Evolutionary conservation across 1,140 invertebrate species (phyloP).

Genomic region (Steinernema khuongi): DNA sequence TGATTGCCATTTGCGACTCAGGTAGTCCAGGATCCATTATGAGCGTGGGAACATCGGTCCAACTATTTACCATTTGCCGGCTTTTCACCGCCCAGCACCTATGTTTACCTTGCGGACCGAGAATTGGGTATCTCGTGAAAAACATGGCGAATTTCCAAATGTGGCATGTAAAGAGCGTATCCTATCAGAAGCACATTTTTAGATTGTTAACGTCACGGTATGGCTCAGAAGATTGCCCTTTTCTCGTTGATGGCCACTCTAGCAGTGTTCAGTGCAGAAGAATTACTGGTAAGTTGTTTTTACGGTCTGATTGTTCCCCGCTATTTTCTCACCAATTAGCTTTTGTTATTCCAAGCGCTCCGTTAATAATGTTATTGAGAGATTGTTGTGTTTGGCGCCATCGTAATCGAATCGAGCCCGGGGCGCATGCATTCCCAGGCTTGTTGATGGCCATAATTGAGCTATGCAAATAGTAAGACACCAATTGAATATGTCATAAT

Average conservation of each 20-base stretch:
- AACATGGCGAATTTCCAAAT: no score
- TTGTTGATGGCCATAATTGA: not conserved
- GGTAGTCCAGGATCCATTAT: constrained; percentile 13
- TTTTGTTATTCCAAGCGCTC: not conserved
- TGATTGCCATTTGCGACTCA: constrained; percentile 12
- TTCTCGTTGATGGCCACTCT: not conserved
- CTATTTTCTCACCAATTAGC: not conserved
- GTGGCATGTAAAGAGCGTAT: no score
- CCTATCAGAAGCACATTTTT: not conserved
- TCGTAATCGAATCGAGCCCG: not conserved
- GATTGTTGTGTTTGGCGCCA: not conserved
- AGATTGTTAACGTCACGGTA: no score
- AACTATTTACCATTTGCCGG: constrained; percentile 7
- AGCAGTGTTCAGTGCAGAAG: not conserved
- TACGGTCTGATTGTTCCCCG: not conserved
- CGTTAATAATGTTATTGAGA: not conserved
- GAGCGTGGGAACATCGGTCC: constrained; percentile 5
- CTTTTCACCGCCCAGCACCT: not conserved
- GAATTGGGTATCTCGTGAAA: no score
- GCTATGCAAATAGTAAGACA: no score
- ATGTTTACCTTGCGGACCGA: not conserved
- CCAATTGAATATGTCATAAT: no score
- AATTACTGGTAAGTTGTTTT: not conserved
- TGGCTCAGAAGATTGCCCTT: not conserved
- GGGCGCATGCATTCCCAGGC: not conserved